Percentiles rank a stretch among this genome's conserved stretches.
phyloP scores from a whole-genome alignment of 2,113 vertebrate genomes.

The Eubucco bourcierii region DNA sequence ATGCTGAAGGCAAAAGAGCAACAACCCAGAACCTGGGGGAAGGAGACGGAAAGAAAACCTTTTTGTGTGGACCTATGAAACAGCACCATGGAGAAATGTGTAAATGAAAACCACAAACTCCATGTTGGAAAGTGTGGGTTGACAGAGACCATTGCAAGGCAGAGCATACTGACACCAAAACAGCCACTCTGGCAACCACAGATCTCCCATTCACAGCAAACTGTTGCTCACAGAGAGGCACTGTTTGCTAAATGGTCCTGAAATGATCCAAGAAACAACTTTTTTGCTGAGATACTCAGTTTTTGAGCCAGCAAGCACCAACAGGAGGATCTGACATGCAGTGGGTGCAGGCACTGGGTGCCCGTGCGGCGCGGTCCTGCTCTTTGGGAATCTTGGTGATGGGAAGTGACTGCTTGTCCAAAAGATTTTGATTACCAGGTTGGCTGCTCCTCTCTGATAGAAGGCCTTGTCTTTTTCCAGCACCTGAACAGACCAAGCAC shows the following conservation, averaged over 20 bases:
- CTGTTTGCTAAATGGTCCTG: fast-evolving
- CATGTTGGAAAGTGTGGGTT: conserved; percentile 7
- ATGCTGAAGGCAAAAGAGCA: not conserved
- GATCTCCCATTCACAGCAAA: not conserved
- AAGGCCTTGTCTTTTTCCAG: not conserved
- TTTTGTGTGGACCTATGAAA: not conserved
- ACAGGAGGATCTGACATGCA: fast-evolving
- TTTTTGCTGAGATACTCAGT: not conserved
- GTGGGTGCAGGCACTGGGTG: fast-evolving
- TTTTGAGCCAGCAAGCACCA: not conserved
- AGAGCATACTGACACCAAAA: not conserved
- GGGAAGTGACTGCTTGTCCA: conserved; percentile 20
- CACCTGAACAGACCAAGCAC: not conserved
- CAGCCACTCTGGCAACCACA: not conserved
- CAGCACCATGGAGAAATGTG: not conserved
- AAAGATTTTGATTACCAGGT: not conserved
- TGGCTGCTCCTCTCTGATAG: not conserved
- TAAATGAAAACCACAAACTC: not conserved
- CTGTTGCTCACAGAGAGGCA: fast-evolving
- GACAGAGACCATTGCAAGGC: not conserved
- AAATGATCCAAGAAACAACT: not conserved
- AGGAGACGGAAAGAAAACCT: not conserved
- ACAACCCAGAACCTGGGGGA: not conserved
- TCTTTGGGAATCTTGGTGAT: not conserved
- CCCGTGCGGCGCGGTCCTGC: fast-evolving